Evolutionary conservation across 2,888 invertebrate species (phyloP).

Genomic region (Ptychoptera albimana): DNA sequence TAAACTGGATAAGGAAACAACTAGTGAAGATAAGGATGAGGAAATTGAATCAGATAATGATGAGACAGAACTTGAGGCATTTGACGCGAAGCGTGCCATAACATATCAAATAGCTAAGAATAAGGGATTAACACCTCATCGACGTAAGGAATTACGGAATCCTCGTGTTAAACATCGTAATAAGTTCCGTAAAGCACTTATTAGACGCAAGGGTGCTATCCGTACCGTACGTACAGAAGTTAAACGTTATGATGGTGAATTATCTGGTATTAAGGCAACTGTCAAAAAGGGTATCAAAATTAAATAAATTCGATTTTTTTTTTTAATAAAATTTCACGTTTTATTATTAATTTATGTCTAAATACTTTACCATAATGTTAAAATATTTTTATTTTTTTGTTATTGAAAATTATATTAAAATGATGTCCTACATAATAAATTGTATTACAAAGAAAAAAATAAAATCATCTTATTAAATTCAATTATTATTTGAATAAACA

Average conservation of each 20-base stretch:
- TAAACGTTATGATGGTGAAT: conserved; percentile 75
- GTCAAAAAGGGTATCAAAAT: conserved; percentile 83
- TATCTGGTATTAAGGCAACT: conserved; percentile 82
- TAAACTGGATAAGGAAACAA: conserved; percentile 14
- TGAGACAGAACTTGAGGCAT: conserved; percentile 19
- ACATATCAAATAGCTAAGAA: conserved; percentile 93
- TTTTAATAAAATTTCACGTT: too few species aligned
- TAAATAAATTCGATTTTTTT: conserved; percentile 34
- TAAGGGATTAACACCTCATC: conserved; percentile 78
- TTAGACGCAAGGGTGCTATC: conserved; percentile 85
- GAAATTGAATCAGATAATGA: conserved; percentile 18
- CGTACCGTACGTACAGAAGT: conserved; percentile 69
- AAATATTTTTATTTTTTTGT: conserved; percentile 1
- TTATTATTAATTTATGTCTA: neutral
- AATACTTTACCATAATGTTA: neutral
- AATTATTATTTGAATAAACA: too few species aligned
- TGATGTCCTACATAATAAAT: too few species aligned
- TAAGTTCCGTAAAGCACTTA: conserved; percentile 83
- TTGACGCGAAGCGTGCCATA: conserved; percentile 55
- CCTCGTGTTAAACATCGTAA: conserved; percentile 89
- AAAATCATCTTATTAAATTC: too few species aligned
- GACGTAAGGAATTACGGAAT: conserved; percentile 85
- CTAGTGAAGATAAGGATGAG: conserved; percentile 21
- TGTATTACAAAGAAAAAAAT: too few species aligned
- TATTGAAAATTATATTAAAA: too few species aligned